A percentile compares a stretch with the other conserved stretches of the same genome.
These are phyloP conservation scores for Steinernema khuongi DNA, from an alignment of 1,140 invertebrate species.

Conservation along the genomic window DNA sequence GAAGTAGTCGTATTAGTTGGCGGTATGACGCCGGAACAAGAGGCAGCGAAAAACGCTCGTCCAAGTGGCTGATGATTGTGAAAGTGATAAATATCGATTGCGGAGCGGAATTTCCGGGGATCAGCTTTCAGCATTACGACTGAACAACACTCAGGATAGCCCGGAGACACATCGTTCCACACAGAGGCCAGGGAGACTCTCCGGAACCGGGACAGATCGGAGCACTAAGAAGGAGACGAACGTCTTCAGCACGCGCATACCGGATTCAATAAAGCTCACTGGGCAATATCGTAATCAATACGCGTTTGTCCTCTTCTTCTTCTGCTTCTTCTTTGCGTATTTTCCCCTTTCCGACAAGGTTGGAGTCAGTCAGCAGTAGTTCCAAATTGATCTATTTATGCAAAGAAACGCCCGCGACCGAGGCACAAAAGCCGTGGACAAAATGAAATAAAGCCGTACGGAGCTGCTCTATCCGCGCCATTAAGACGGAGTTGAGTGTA, in stretches of 20 bases:
- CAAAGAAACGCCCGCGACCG: not conserved
- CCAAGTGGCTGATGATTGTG: not conserved
- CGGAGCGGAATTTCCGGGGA: not conserved
- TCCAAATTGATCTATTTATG: constrained; percentile 8
- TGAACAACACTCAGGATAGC: not conserved
- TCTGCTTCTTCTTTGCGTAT: no score
- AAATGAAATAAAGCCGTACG: constrained; percentile 1
- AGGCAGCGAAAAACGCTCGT: not conserved
- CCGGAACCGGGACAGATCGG: no score
- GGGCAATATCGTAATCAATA: no score
- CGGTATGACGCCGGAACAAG: not conserved
- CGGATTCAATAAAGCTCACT: constrained; percentile 5
- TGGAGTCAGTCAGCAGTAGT: not conserved
- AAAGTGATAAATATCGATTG: constrained; percentile 15
- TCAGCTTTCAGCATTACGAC: constrained; percentile 11
- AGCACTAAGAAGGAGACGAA: not conserved
- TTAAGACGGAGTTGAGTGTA: constrained; percentile 5
- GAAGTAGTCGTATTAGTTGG: constrained; percentile 4
- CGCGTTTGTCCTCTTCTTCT: not conserved
- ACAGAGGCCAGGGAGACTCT: no score
- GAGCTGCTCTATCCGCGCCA: not conserved
- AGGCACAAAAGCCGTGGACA: not conserved
- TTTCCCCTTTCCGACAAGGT: not conserved
- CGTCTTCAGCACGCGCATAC: not conserved
- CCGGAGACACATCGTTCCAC: no score